Evolutionary conservation across 1,140 invertebrate genomes (phyloP).

Genomic region (Hyphantria cunea): DNA sequence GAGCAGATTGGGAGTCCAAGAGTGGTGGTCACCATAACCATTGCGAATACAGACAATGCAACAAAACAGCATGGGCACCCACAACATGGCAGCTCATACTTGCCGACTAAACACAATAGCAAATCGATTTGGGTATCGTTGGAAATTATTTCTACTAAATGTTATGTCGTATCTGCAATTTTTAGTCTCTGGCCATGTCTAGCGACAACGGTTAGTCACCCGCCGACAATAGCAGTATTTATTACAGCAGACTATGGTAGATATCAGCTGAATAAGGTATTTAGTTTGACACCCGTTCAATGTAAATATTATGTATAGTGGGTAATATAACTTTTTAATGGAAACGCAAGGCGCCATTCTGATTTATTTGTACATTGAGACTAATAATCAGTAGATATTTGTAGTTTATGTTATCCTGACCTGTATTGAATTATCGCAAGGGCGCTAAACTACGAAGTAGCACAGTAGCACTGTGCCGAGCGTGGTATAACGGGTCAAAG

Average conservation of each 20-base stretch:
- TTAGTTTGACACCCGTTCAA: conserved; percentile 54
- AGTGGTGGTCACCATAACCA: too few relatives aligned
- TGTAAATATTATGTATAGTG: background rate
- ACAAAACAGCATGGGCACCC: too few relatives aligned
- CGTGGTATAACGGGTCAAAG: too few relatives aligned
- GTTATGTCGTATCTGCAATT: conserved; percentile 6
- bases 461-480: too few relatives aligned
- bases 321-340: background rate
- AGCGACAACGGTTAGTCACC: conserved; percentile 58
- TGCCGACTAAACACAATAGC: too few relatives aligned
- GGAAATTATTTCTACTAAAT: too few relatives aligned
- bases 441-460: too few relatives aligned
- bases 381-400: background rate
- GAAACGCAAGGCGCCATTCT: background rate
- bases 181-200: conserved; percentile 51
- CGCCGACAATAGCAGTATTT: conserved; percentile 50
- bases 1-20: too few relatives aligned
- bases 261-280: conserved; percentile 48
- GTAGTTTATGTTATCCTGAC: too few relatives aligned
- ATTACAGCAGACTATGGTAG: conserved; percentile 35
- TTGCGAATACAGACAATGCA: too few relatives aligned
- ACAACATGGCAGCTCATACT: too few relatives aligned
- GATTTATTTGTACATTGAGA: background rate
- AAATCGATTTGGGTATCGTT: too few relatives aligned
- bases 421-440: background rate